A percentile compares a stretch with the other conserved stretches of the same genome.
phyloP scores from a whole-genome alignment of 2,797 vertebrate species.

The Phoebastria nigripes region DNA sequence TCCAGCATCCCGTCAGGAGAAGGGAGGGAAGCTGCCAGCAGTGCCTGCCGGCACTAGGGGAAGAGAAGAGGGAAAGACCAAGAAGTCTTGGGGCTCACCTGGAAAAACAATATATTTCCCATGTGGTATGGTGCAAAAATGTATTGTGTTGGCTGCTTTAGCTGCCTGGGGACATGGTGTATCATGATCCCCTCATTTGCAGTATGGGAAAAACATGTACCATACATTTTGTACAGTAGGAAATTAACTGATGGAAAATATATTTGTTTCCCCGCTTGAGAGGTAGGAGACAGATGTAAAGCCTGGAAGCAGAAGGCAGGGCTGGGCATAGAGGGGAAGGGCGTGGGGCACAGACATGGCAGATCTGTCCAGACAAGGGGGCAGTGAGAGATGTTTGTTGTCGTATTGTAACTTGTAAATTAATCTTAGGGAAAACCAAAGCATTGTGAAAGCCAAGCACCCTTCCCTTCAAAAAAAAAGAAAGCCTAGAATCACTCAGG shows the following conservation, averaged over 20 bases:
- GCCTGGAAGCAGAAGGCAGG: slow-evolving; percentile 11
- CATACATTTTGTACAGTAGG: background rate
- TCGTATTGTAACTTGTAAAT: background rate
- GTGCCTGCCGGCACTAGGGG: background rate
- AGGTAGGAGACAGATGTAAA: background rate
- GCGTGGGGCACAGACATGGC: background rate
- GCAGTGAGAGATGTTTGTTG: background rate
- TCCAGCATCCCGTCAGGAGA: background rate
- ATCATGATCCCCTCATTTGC: background rate
- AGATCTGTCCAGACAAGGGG: background rate
- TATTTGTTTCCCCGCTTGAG: background rate
- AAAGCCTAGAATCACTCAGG: background rate
- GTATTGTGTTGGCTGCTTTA: background rate
- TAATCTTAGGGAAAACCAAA: background rate
- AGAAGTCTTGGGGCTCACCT: background rate
- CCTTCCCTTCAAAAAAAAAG: background rate
- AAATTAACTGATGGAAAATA: background rate
- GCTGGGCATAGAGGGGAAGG: background rate
- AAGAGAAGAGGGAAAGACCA: background rate
- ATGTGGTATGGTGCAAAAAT: background rate
- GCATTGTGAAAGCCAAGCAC: background rate
- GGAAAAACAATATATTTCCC: slow-evolving; percentile 2
- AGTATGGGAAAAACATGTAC: background rate
- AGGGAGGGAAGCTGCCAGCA: background rate
- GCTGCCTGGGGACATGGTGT: background rate